Evolutionary conservation across 2,113 vertebrate genomes (phyloP).

Genomic region (Amphiprion ocellaris): DNA sequence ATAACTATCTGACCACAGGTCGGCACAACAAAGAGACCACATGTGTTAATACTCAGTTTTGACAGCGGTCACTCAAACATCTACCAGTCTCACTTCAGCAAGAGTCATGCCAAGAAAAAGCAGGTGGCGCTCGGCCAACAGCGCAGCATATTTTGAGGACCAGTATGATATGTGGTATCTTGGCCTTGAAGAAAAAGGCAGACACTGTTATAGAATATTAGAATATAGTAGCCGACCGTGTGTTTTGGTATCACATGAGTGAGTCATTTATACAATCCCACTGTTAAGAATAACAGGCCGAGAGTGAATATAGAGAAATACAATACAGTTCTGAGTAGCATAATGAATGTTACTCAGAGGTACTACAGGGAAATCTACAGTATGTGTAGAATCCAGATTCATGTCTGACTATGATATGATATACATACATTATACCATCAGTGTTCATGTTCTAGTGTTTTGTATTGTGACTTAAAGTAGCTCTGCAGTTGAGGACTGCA

Average conservation of each 20-base stretch:
- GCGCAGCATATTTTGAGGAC: slow-evolving; percentile 11
- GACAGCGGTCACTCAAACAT: slow-evolving; percentile 53
- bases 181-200: slow-evolving; percentile 50
- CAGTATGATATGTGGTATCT: slow-evolving; percentile 36
- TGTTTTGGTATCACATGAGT: slow-evolving; percentile 33
- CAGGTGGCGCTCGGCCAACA: slow-evolving; percentile 49
- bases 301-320: too few species aligned
- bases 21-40: slow-evolving; percentile 52
- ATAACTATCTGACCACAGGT: slow-evolving; percentile 47
- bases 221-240: background rate
- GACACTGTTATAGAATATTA: background rate
- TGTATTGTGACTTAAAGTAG: background rate
- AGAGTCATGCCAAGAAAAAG: slow-evolving; percentile 36
- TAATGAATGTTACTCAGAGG: too few species aligned
- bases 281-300: too few species aligned
- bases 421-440: background rate
- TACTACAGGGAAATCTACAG: too few species aligned
- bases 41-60: slow-evolving; percentile 55
- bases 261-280: background rate
- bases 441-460: background rate
- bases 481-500: background rate
- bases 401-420: too few species aligned
- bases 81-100: slow-evolving; percentile 26
- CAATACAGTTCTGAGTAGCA: too few species aligned
- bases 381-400: too few species aligned